Evolutionary conservation across 2,888 invertebrate species (phyloP).

Genomic region (Syrista parreyssii): DNA sequence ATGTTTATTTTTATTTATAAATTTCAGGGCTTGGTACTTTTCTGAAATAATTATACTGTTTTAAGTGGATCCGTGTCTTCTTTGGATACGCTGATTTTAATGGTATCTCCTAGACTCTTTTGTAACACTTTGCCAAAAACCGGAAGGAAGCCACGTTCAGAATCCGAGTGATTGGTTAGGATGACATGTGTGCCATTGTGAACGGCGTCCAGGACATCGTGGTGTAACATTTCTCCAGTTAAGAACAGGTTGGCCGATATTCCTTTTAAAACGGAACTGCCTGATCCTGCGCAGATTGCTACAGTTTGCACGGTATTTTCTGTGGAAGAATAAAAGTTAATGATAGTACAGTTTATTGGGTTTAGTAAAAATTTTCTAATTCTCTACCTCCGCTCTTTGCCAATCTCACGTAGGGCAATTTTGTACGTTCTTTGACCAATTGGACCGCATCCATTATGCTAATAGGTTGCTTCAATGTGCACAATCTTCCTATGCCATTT

Average conservation of each 20-base stretch:
- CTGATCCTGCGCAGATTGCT: slow-evolving; percentile 93
- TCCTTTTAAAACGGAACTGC: slow-evolving; percentile 80
- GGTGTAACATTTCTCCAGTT: slow-evolving; percentile 96
- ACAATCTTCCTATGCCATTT: slow-evolving; percentile 72
- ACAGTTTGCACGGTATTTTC: slow-evolving; percentile 72
- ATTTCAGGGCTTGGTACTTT: slow-evolving; percentile 23
- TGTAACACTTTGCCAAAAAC: slow-evolving; percentile 69
- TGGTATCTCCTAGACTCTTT: slow-evolving; percentile 66
- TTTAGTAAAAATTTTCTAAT: not conserved
- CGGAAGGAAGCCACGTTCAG: slow-evolving; percentile 87
- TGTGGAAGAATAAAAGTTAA: slow-evolving; percentile 36
- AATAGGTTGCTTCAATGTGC: slow-evolving; percentile 68
- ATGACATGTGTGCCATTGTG: slow-evolving; percentile 85
- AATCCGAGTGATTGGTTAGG: slow-evolving; percentile 92
- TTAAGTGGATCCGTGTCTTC: slow-evolving; percentile 82
- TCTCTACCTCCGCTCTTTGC: slow-evolving; percentile 70
- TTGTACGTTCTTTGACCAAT: slow-evolving; percentile 77
- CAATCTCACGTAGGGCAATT: slow-evolving; percentile 77
- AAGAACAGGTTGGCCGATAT: slow-evolving; percentile 83
- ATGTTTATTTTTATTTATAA: slow-evolving; percentile 70
- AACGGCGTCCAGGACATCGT: slow-evolving; percentile 88
- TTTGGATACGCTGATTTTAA: slow-evolving; percentile 77
- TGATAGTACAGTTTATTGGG: not conserved
- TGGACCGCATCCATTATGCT: slow-evolving; percentile 74
- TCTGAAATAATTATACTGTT: slow-evolving; percentile 69